phyloP scores from a whole-genome alignment of 2,888 invertebrate species.

The Xylocampa areola region DNA sequence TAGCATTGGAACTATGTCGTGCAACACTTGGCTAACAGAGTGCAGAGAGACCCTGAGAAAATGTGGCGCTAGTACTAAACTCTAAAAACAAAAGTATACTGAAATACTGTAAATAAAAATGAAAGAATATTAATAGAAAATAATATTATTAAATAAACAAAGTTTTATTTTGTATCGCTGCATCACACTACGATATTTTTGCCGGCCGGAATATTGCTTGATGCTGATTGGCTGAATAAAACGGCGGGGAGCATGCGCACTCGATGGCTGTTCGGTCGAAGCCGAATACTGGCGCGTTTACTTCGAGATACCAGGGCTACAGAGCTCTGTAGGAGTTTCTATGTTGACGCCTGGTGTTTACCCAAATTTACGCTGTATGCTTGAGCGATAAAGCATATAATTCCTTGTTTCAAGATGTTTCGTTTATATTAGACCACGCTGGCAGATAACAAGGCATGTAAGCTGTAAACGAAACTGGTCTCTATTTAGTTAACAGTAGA shows the following conservation, averaged over 20 bases:
- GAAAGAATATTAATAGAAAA: neutral
- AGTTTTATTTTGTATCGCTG: conserved; percentile 35
- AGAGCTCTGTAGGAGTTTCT: conserved; percentile 86
- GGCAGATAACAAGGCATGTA: conserved; percentile 77
- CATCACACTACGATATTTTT: conserved; percentile 59
- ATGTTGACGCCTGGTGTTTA: conserved; percentile 41
- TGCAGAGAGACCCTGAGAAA: conserved; percentile 36
- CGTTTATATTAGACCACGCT: conserved; percentile 76
- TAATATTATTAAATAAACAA: conserved; percentile 3
- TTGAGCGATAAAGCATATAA: conserved; percentile 48
- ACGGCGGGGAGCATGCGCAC: conserved; percentile 88
- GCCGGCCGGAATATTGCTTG: conserved; percentile 69
- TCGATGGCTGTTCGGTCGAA: conserved; percentile 81
- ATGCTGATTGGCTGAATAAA: conserved; percentile 81
- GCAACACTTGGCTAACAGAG: conserved; percentile 61
- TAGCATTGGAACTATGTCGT: conserved; percentile 75
- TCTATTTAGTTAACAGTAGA: conserved; percentile 53
- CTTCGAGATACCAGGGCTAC: conserved; percentile 87
- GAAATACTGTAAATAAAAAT: too few species aligned
- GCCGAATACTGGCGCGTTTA: conserved; percentile 89
- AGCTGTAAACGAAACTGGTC: conserved; percentile 62
- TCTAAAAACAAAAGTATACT: conserved; percentile 1
- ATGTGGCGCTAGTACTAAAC: conserved; percentile 1
- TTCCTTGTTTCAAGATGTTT: conserved; percentile 48
- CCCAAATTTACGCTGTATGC: conserved; percentile 59